Percentiles rank a stretch among this genome's conserved stretches.
Evolutionary conservation across 2,113 vertebrate genomes (phyloP).

Genomic region (Bettongia penicillata): DNA sequence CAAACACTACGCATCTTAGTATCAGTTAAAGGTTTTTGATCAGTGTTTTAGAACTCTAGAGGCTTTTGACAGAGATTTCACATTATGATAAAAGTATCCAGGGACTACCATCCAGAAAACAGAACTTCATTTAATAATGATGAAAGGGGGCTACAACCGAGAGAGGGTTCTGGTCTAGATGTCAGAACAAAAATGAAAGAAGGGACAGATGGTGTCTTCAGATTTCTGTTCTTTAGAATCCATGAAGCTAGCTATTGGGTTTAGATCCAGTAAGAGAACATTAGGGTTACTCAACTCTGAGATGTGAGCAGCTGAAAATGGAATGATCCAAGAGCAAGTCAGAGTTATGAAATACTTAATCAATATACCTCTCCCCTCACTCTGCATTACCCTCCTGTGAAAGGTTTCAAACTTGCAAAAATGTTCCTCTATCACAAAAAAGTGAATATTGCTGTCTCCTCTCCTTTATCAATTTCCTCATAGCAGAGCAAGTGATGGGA

Average conservation of each 20-base stretch:
- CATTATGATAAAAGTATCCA: background rate
- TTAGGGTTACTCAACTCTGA: background rate
- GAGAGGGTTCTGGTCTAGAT: accelerated
- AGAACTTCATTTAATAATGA: background rate
- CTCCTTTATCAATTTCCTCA: slow-evolving; percentile 15
- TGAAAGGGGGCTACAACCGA: background rate
- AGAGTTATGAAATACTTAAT: background rate
- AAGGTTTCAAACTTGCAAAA: background rate
- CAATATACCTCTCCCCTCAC: background rate
- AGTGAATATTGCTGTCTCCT: background rate
- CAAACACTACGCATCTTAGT: background rate
- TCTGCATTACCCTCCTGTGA: background rate
- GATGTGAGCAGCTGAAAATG: background rate
- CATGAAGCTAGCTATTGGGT: background rate
- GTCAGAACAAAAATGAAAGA: background rate
- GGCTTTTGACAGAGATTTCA: background rate
- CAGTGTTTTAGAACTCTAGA: background rate
- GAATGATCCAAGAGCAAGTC: background rate
- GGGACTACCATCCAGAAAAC: slow-evolving; percentile 9
- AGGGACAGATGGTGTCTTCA: no score
- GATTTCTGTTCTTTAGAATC: background rate
- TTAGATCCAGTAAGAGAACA: background rate
- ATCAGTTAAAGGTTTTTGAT: background rate
- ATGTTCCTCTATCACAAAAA: background rate
- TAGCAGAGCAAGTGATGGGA: background rate